Percentiles rank a stretch among this genome's conserved stretches.
phyloP scores from a whole-genome alignment of 2,797 vertebrate genomes.

The Melanotaenia boesemani region DNA sequence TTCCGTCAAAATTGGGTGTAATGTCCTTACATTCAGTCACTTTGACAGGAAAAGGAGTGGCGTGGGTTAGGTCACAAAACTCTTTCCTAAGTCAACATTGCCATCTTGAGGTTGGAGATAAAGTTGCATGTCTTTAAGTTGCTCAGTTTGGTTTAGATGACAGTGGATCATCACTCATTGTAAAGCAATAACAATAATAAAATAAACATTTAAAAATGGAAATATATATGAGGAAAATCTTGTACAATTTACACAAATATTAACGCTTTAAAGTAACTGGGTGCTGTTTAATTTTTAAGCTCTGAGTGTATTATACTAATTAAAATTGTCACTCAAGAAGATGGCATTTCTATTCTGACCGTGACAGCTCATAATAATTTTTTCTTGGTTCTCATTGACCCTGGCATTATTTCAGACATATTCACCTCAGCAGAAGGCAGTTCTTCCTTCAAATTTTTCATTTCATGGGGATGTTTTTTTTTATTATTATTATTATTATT shows the following conservation, averaged over 20 bases:
- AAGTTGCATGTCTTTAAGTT: conserved; percentile 26
- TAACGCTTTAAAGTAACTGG: not conserved
- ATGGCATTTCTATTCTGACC: not conserved
- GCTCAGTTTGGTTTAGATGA: not conserved
- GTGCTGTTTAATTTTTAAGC: not conserved
- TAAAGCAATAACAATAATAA: not conserved
- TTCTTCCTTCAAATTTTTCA: too few relatives aligned
- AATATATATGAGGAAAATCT: not conserved
- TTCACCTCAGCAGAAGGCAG: too few relatives aligned
- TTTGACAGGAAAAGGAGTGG: not conserved
- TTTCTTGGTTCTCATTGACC: not conserved
- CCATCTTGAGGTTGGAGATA: conserved; percentile 57
- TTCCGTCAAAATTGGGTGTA: conserved; percentile 21
- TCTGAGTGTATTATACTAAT: not conserved
- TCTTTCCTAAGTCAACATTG: conserved; percentile 67
- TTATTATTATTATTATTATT: too few relatives aligned
- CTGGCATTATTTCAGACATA: too few relatives aligned
- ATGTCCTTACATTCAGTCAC: conserved; percentile 5
- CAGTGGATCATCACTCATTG: not conserved
- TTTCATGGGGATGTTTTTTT: not conserved
- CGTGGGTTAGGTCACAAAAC: not conserved
- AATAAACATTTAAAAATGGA: not conserved
- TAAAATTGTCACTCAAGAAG: not conserved
- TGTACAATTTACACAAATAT: not conserved
- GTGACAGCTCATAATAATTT: not conserved